Conservation (phyloP, 2,113 vertebrate species). For the Strigops habroptila region DNA sequence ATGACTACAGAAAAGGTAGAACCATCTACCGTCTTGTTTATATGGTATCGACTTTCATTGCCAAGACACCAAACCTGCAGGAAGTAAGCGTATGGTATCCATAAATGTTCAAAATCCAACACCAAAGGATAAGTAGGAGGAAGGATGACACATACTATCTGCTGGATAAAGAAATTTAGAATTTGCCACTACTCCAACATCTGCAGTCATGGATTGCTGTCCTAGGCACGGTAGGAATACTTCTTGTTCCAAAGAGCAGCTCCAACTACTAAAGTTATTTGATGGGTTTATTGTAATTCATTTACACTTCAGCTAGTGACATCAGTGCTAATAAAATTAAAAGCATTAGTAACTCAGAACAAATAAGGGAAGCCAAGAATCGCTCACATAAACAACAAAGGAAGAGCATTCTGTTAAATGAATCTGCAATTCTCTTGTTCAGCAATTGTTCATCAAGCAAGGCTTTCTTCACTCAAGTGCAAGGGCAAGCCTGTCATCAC, state of each 20-base stretch:
- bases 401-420: neutral
- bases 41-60: constrained; percentile 93
- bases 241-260: neutral
- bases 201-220: neutral
- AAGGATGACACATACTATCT: neutral
- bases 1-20: constrained; percentile 88
- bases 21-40: constrained; percentile 93
- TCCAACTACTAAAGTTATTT: neutral
- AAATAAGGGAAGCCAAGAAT: neutral
- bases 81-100: neutral
- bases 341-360: neutral
- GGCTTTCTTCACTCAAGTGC: neutral
- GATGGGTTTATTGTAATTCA: neutral
- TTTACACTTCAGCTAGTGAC: neutral
- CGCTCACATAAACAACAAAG: neutral
- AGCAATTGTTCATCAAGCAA: neutral
- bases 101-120: neutral
- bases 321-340: constrained; percentile 16
- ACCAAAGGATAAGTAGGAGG: neutral
- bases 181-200: neutral
- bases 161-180: neutral
- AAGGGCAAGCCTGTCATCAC: neutral
- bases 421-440: neutral
- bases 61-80: constrained; percentile 95
- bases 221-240: neutral